Evolutionary conservation across 2,888 invertebrate species (phyloP).

Genomic region (Harpalus rufipes): DNA sequence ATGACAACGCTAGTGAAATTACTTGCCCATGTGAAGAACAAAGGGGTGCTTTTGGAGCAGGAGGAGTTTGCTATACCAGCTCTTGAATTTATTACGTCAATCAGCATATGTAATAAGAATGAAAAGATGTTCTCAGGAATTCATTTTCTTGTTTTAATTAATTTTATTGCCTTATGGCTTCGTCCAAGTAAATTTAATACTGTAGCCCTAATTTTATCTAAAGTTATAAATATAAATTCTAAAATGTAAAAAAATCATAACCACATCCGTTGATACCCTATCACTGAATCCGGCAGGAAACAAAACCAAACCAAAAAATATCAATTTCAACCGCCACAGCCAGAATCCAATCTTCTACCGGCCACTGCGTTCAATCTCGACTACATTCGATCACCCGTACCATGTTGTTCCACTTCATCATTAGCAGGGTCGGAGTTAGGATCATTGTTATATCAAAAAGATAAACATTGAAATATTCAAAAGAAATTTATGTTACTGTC

Average conservation of each 20-base stretch:
- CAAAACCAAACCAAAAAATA: slow-evolving; percentile 37
- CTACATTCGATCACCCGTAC: slow-evolving; percentile 7
- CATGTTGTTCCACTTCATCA: slow-evolving; percentile 23
- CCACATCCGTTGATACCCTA: slow-evolving; percentile 42
- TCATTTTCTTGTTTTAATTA: neutral
- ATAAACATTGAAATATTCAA: too few species aligned
- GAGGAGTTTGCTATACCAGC: slow-evolving; percentile 34
- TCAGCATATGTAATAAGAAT: neutral
- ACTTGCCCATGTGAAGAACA: slow-evolving; percentile 55
- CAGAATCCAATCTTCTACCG: slow-evolving; percentile 34
- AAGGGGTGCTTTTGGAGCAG: slow-evolving; percentile 35
- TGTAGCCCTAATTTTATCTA: slow-evolving; percentile 3
- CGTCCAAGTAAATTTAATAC: slow-evolving; percentile 13
- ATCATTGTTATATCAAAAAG: too few species aligned
- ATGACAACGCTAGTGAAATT: slow-evolving; percentile 69
- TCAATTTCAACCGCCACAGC: slow-evolving; percentile 50
- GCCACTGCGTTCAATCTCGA: neutral
- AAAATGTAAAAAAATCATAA: slow-evolving; percentile 37
- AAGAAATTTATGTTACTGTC: too few species aligned
- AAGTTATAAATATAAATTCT: slow-evolving; percentile 43
- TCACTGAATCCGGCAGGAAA: slow-evolving; percentile 20
- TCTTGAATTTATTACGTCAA: slow-evolving; percentile 17
- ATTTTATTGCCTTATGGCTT: neutral
- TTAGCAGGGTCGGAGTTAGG: neutral
- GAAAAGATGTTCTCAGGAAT: neutral